Conservation (phyloP, 1,140 invertebrate species). For the Drosophila punjabiensis region DNA sequence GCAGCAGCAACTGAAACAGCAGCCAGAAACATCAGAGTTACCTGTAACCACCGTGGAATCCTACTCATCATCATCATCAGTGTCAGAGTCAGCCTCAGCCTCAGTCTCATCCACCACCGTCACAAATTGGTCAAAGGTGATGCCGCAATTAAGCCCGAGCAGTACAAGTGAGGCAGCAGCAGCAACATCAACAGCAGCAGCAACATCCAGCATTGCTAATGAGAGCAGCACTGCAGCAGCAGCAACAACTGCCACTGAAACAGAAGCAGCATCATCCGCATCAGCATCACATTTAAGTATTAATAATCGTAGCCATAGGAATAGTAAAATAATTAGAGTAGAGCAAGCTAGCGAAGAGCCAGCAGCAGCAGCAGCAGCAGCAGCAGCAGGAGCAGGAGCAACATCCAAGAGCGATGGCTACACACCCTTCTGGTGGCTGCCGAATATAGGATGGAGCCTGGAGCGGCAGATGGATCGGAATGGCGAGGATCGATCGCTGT, state of each 20-base stretch:
- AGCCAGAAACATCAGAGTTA: conserved; percentile 25
- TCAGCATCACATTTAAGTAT: conserved; percentile 58
- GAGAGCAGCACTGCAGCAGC: conserved; percentile 31
- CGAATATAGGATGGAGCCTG: conserved; percentile 69
- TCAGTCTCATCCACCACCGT: conserved; percentile 26
- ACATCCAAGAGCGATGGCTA: conserved; percentile 41
- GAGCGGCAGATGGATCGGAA: conserved; percentile 59
- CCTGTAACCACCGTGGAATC: conserved; percentile 10
- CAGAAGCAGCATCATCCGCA: conserved; percentile 4
- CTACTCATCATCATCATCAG: conserved; percentile 4
- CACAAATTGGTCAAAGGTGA: conserved; percentile 44
- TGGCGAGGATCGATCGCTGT: conserved; percentile 66
- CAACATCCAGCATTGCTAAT: conserved; percentile 17
- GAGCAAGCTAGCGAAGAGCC: conserved; percentile 20
- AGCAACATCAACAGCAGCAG: conserved; percentile 14
- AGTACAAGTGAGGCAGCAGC: conserved; percentile 5
- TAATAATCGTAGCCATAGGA: conserved; percentile 77
- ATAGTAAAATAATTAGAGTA: conserved; percentile 81
- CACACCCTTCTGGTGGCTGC: conserved; percentile 77
- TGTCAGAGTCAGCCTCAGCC: conserved; percentile 31
- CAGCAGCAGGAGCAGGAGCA: conserved; percentile 16
- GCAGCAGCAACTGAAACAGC: conserved; percentile 10
- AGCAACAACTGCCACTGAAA: conserved; percentile 4
- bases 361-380: conserved; percentile 15
- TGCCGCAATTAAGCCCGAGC: conserved; percentile 29